Evolutionary conservation across 2,888 invertebrate genomes (phyloP), one percentile per base, ranked within the genome.

Genomic region (Caenorhabditis sp.): DNA sequence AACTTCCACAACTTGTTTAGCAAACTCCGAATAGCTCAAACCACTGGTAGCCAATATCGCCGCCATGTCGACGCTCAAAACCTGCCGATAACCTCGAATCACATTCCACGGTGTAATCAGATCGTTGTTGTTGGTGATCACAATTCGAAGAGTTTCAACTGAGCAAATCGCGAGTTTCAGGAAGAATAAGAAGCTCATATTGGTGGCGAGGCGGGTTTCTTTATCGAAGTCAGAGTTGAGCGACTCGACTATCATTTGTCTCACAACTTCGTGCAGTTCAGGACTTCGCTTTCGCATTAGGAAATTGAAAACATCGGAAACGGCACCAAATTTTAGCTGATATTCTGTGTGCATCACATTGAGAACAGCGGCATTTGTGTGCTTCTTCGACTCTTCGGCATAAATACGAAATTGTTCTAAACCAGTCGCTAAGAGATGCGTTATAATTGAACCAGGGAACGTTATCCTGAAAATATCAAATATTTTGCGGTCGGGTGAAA

Each of bases 241-340:
- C 23, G 26, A 21, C 36, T 26, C 59, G 26, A 59, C 8, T 2
- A 81, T 65, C 61, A 81, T 60, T 58, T 49, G 54, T 0, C 67
- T 43, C 2, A 79, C 77, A 0, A 64, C 58, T 14, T 72, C 69
- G 31, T 75, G 77, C 21, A 81, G 26, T 23, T 79, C 75, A 0
- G 73, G 61, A 66, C 73, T 76, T 23, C 70, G 61, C 54, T 68
- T 72, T 3, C 59, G 21, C 67, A 73, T 78, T 8, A 79, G 59
- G 59, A 76, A 76, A 59, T 75, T 78, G 66, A 80, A 78, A n/a
- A 80, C 69, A 20, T 77, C 75, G 2, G 77, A 72, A 21, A 80
- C 63, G 3, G 76, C 70, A 0, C 23, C n/a, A 59, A 80, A 80
- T n/a, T 74, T 77, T 5, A 59, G 54, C 25, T 70, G 70, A 27